phyloP scores from a whole-genome alignment of 2,113 vertebrate species.

The Gavia stellata region DNA sequence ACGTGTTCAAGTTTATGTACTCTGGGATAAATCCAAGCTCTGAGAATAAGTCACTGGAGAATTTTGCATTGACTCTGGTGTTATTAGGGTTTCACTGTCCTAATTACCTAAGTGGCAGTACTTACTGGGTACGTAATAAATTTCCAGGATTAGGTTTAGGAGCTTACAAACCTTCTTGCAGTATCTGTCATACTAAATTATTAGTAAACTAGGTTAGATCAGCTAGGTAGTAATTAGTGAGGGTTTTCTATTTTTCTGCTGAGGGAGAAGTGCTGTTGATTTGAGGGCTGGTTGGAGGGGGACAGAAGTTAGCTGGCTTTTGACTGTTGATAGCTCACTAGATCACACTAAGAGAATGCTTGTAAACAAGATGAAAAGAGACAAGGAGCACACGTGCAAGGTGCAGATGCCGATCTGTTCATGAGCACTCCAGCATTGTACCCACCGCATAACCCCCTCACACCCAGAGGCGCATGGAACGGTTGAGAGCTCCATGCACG shows the following conservation, averaged over 20 bases:
- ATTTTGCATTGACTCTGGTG: background rate
- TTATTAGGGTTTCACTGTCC: background rate
- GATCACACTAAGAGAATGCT: background rate
- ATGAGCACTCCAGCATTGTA: accelerated
- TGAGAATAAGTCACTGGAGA: background rate
- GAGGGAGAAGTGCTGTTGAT: background rate
- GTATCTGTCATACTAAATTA: background rate
- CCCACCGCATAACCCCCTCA: background rate
- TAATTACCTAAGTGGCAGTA: background rate
- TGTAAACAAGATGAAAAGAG: background rate
- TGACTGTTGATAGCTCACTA: background rate
- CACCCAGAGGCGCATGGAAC: background rate
- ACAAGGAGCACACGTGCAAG: background rate
- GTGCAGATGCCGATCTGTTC: background rate
- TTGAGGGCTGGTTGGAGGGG: background rate
- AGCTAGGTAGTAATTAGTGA: background rate
- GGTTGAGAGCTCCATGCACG: accelerated
- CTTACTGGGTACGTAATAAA: background rate
- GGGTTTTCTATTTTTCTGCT: background rate
- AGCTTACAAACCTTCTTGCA: background rate
- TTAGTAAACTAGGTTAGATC: background rate
- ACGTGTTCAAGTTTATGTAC: background rate
- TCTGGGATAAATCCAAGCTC: background rate
- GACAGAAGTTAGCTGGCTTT: background rate
- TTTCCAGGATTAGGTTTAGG: background rate